Evolutionary conservation across 2,113 vertebrate species (phyloP), one percentile per base, ranked within the genome.

Genomic region (Diphyllodes magnificus): DNA sequence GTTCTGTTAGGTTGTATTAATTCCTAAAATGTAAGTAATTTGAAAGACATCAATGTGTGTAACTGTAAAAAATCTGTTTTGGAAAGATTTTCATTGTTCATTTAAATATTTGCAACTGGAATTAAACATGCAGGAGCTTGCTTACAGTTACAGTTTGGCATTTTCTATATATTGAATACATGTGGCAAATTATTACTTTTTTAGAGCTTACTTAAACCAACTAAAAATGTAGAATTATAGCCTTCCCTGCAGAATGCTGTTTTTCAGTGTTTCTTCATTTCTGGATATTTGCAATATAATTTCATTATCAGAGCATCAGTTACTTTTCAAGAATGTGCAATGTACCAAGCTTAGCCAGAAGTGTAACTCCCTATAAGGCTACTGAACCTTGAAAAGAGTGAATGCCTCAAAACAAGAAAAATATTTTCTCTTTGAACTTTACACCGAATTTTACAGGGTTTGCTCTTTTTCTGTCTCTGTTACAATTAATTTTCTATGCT

Each of bases 1-100:
- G 47, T 76, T 97, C 92, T 94, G 59, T 92, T 96, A 71, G 91
- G 86, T 93, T 75, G 65, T 91, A 88, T 93, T 96, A 95, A 89
- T 66, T 95, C 71, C 82, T 93, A 76, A 96, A 86, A 93, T 24
- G 9, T 23, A 79, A 54, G 8, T 30, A 63, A 81, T 82, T 63
- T 68, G 30, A 86, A 66, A 80, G 45, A 10, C 33, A 14, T 56
- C 90, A 60, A 60, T 35, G 9, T 15, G 1, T 69, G 22, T 49
- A 78, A 65, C 3, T 42, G 7, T 20, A 77, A 79, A 59, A 51
- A 30, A 4, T 16, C 37, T 28, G 11, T 13, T 78, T 53, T 37
- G 4, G 22, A 47, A 83, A 61, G 0, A 37, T 42, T 73, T 86
- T 70, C 13, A 51, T 42, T 0, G 2, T 40, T 63, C 39, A 2